phyloP scores from a whole-genome alignment of 1,140 invertebrate genomes.

The Drosophila obscura region DNA sequence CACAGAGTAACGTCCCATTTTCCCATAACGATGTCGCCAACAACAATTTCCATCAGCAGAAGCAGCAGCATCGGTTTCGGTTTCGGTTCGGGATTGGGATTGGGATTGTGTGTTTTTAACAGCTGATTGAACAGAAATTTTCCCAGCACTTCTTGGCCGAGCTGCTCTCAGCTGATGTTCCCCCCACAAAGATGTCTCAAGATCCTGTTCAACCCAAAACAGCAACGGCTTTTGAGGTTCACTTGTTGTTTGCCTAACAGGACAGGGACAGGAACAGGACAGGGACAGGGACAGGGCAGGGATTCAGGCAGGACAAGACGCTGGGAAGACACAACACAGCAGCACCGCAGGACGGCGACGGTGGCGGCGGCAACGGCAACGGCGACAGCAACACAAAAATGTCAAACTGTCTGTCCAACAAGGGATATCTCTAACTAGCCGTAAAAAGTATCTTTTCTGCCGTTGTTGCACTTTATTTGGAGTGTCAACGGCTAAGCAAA shows the following conservation, averaged over 20 bases:
- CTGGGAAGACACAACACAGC: constrained; percentile 28
- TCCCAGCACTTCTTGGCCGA: constrained; percentile 65
- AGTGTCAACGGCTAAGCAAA: constrained; percentile 73
- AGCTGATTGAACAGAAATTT: constrained; percentile 78
- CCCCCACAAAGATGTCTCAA: constrained; percentile 21
- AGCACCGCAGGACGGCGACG: constrained; percentile 70
- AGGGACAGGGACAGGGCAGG: background rate
- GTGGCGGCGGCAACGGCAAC: constrained; percentile 46
- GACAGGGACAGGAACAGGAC: constrained; percentile 16
- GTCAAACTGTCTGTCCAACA: constrained; percentile 71
- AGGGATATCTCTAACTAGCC: constrained; percentile 80
- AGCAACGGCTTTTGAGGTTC: constrained; percentile 41
- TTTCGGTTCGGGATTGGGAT: too few relatives aligned
- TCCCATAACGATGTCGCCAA: constrained; percentile 58
- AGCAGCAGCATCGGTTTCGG: too few relatives aligned
- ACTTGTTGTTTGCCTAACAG: constrained; percentile 77
- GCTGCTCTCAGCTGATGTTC: constrained; percentile 61
- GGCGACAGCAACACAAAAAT: constrained; percentile 72
- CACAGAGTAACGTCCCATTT: constrained; percentile 46
- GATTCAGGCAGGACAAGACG: too few relatives aligned
- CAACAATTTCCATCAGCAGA: constrained; percentile 8
- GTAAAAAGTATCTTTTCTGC: constrained; percentile 72
- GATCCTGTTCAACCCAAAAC: constrained; percentile 9
- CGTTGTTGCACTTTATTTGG: constrained; percentile 76
- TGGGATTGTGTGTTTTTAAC: constrained; percentile 44